Base-by-base conservation (phyloP, 2,797 vertebrate genomes). In the Anguilla marmorata region DNA sequence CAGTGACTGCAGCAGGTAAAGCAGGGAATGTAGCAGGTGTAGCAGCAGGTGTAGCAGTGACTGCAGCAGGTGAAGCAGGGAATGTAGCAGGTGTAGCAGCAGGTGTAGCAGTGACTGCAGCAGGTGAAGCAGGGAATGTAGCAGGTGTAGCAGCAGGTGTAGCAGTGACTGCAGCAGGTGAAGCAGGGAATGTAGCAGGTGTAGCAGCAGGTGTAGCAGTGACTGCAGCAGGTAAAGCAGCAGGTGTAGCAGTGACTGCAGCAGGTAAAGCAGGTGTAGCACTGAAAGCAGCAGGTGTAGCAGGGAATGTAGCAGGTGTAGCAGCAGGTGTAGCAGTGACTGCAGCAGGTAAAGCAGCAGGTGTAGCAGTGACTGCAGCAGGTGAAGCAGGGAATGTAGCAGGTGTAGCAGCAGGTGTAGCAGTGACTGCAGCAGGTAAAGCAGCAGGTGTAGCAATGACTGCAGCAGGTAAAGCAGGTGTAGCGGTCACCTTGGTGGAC, bases 401-500 rank as follows among this genome's bases (percentile, higher is more conserved):
- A 21, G 16, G 58, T 63, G 58, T 5, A 19, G 30, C 30, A 33
- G 30, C 30, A 33, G 30, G 30, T n/a, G 19, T 11, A 5, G 66
- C 7, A 27, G 24, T 3, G 27, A 16, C 1, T 37, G 69, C 3
- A 87, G n/a, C 12, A 3, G 19, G 87, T 85, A 52, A 24, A 82
- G 30, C 19, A 60, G 56, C 21, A 19, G 58, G 60, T 66, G 24
- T 66, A n/a, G n/a, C n/a, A 5, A 4, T 5, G 21, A 8, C 1
- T 66, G 24, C n/a, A 66, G 60, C 24, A 21, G 19, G 63, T 66
- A 66, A 50, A 66, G 50, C 60, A 60, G 37, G 19, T 6, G 37
- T 8, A n/a, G 1, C 41, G 30, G 66, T 41, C 60, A 96, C 96
- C 95, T 88, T 96, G 0, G 91, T 91, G 30, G 92, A 79, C 86